Percentiles rank a stretch among this genome's conserved stretches.
Conservation (phyloP, 2,797 vertebrate species). For the Chrosomus eos region DNA sequence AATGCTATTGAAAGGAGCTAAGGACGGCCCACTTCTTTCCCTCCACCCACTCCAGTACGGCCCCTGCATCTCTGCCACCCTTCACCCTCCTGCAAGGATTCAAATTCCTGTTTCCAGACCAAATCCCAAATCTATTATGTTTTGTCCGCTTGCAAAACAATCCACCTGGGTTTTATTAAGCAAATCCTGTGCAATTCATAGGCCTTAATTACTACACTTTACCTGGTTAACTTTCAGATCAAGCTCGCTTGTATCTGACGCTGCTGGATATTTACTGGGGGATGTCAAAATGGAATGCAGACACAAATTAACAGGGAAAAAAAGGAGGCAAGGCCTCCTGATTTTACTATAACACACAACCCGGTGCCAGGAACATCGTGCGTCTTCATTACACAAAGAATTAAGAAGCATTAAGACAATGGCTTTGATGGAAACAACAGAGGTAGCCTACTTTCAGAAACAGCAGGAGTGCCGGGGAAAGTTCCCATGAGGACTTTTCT, state of each 20-base stretch:
- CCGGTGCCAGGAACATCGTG: conserved; percentile 33
- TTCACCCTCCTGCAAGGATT: conserved; percentile 46
- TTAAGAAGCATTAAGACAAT: conserved; percentile 44
- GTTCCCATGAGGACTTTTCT: conserved; percentile 36
- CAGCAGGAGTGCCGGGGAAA: conserved; percentile 14
- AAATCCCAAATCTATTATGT: conserved; percentile 58
- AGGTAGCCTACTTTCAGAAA: conserved; percentile 25
- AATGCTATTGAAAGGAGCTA: conserved; percentile 51
- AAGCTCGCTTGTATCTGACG: neutral
- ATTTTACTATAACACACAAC: conserved; percentile 6
- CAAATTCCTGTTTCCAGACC: conserved; percentile 61
- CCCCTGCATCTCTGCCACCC: conserved; percentile 32
- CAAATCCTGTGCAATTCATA: conserved; percentile 19
- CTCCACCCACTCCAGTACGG: conserved; percentile 28
- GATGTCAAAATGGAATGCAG: conserved; percentile 43
- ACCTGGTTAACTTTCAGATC: conserved; percentile 23
- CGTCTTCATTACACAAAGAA: conserved; percentile 40
- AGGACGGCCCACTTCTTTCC: conserved; percentile 50
- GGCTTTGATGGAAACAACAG: conserved; percentile 30
- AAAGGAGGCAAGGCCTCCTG: conserved; percentile 7
- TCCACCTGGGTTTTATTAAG: conserved; percentile 51
- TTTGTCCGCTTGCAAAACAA: conserved; percentile 17
- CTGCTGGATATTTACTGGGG: conserved; percentile 52
- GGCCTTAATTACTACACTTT: conserved; percentile 13
- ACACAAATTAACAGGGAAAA: conserved; percentile 50